Percentiles rank a stretch among this genome's conserved stretches.
Conservation (phyloP, 2,888 invertebrate genomes). For the Eugnorisma glareosa region DNA sequence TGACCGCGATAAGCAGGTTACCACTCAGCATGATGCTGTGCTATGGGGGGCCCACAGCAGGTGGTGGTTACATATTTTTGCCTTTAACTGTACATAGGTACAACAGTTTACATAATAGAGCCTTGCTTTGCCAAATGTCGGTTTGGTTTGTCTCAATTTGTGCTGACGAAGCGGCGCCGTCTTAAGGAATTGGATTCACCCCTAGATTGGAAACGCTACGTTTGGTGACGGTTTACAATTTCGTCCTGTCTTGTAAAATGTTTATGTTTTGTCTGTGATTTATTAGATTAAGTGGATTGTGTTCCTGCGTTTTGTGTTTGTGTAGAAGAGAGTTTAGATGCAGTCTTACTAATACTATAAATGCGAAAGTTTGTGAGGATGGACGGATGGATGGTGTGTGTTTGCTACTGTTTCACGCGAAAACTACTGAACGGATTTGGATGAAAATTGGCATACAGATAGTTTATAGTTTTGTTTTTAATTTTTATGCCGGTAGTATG, state of each 20-base stretch:
- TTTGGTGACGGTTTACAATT: slow-evolving; percentile 30
- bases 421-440: too few species aligned
- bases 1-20: too few species aligned
- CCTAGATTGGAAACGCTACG: slow-evolving; percentile 29
- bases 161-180: slow-evolving; percentile 51
- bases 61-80: not conserved
- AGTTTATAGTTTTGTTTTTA: too few species aligned
- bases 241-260: slow-evolving; percentile 16
- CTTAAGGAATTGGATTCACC: slow-evolving; percentile 51
- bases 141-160: slow-evolving; percentile 28
- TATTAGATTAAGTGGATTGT: slow-evolving; percentile 7
- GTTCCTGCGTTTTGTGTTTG: not conserved
- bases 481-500: too few species aligned
- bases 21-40: too few species aligned
- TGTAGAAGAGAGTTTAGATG: slow-evolving; percentile 1
- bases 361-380: too few species aligned
- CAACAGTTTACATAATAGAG: slow-evolving; percentile 56
- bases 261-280: slow-evolving; percentile 38
- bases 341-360: too few species aligned
- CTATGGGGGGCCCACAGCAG: too few species aligned
- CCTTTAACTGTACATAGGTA: slow-evolving; percentile 9
- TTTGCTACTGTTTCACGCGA: too few species aligned
- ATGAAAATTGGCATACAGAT: too few species aligned
- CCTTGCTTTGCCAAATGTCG: slow-evolving; percentile 43
- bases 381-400: too few species aligned